These are phyloP conservation scores for Metaphire vulgaris DNA, from an alignment of 1,140 invertebrate genomes.

Conservation along the genomic window DNA sequence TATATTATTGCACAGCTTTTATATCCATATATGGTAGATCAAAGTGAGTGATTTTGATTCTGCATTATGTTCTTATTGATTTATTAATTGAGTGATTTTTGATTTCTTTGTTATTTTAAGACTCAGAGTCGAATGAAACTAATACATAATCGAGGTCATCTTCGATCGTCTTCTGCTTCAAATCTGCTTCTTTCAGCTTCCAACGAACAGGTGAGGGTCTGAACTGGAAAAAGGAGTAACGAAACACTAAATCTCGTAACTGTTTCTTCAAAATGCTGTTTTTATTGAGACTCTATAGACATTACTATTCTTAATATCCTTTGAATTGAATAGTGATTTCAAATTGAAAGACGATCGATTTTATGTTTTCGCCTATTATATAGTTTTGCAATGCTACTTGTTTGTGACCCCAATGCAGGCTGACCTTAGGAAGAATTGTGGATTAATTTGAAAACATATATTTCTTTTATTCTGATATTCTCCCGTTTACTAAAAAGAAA, in stretches of 20 bases:
- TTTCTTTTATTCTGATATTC: too few relatives aligned
- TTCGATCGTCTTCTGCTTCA: conserved; percentile 19
- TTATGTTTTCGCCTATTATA: not conserved
- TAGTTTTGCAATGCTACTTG: too few relatives aligned
- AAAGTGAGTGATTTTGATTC: too few relatives aligned
- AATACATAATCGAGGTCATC: conserved; percentile 33
- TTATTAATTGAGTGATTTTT: too few relatives aligned
- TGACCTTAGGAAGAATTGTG: too few relatives aligned
- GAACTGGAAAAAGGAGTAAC: too few relatives aligned
- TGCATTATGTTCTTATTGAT: too few relatives aligned
- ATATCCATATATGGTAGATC: too few relatives aligned
- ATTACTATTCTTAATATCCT: not conserved
- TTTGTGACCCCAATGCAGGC: too few relatives aligned
- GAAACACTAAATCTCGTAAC: not conserved
- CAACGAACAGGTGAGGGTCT: not conserved
- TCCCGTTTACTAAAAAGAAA: too few relatives aligned
- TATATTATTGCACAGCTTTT: conserved; percentile 15
- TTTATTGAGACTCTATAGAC: not conserved
- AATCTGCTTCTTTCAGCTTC: conserved; percentile 11
- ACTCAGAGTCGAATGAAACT: conserved; percentile 40
- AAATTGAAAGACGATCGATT: not conserved
- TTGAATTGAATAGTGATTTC: not conserved
- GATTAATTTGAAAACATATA: too few relatives aligned
- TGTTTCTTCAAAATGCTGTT: not conserved
- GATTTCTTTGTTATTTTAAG: conserved; percentile 28